Base-by-base conservation (phyloP, 2,113 vertebrate species). In the Nothocercus nigrocapillus region DNA sequence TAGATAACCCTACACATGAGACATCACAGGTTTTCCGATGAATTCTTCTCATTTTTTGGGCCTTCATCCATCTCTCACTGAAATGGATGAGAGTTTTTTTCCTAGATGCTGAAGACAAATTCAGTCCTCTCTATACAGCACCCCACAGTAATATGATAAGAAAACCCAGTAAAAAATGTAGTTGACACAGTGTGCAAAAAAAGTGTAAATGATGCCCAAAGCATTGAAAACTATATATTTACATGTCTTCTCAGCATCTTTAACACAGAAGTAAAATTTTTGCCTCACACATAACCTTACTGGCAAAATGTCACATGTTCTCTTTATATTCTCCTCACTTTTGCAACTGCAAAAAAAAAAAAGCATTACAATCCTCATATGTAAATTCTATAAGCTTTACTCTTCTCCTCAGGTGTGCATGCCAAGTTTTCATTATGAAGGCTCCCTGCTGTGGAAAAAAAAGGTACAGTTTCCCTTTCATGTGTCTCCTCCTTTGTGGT, bases 371-470 rank as follows among this genome's bases (percentile, higher is more conserved):
- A 89, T 88, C 49, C 93, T 96, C 77, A 84, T 97, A 97, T 97
- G 94, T 96, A 97, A 97, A 97, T 97, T 94, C 64, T 83, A 67
- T 86, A 93, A 95, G 93, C 96, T 96, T 96, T 95, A 91, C 94
- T 96, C 88, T 95, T 97, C 97, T 97, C 96, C 87, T 97, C 96
- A 97, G 96, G 96, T 97, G 96, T 96, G 81, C 95, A 95, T 96
- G 94, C 96, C 96, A 97, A 95, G 91, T 97, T 97, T 97, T 94
- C 96, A 97, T 97, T 97, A 97, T 94, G 94, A 96, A 96, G 95
- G 78, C 54, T 96, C 91, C 97, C 97, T 9, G 92, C 96, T 97
- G 96, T 96, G 96, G 22, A 49, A 97, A 94, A 97, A 97, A 97
- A 96, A 97, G 96, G 90, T 95, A 97, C 93, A 91, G 93, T 97